These are phyloP conservation scores for Lasaia peninsularis DNA, from an alignment of 1,140 invertebrate genomes.

Conservation along the genomic window DNA sequence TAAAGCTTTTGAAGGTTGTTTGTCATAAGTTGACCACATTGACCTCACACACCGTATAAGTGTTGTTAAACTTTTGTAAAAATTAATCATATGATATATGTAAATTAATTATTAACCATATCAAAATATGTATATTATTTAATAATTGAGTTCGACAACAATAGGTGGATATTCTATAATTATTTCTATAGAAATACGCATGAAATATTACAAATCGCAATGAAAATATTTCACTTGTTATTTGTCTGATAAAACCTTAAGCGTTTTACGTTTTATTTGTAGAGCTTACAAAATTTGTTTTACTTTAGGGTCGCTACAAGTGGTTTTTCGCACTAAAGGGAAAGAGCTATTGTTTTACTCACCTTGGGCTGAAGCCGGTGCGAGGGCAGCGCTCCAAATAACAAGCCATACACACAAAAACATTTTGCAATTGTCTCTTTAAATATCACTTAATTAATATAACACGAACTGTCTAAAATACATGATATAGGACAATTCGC, in stretches of 20 bases:
- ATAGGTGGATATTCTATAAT: no score
- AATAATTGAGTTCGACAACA: no score
- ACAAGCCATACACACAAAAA: conserved; percentile 54
- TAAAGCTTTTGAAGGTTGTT: neutral
- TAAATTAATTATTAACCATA: no score
- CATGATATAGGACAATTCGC: conserved; percentile 23
- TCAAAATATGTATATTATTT: no score
- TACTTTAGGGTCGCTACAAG: conserved; percentile 17
- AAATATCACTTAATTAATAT: conserved; percentile 28
- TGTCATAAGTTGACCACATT: neutral
- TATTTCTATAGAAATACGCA: no score
- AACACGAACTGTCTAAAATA: conserved; percentile 13
- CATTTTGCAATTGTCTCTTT: conserved; percentile 58
- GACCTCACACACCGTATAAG: neutral
- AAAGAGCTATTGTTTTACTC: conserved; percentile 58
- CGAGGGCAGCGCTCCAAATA: conserved; percentile 61
- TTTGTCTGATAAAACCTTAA: neutral
- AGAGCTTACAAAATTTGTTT: neutral
- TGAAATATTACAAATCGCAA: no score
- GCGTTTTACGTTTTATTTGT: neutral
- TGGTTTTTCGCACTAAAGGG: conserved; percentile 42
- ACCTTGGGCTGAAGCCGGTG: conserved; percentile 62
- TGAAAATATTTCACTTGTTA: neutral
- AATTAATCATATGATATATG: neutral
- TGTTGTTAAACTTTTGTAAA: neutral